phyloP scores from a whole-genome alignment of 2,888 invertebrate genomes.

The Stramonita haemastoma region DNA sequence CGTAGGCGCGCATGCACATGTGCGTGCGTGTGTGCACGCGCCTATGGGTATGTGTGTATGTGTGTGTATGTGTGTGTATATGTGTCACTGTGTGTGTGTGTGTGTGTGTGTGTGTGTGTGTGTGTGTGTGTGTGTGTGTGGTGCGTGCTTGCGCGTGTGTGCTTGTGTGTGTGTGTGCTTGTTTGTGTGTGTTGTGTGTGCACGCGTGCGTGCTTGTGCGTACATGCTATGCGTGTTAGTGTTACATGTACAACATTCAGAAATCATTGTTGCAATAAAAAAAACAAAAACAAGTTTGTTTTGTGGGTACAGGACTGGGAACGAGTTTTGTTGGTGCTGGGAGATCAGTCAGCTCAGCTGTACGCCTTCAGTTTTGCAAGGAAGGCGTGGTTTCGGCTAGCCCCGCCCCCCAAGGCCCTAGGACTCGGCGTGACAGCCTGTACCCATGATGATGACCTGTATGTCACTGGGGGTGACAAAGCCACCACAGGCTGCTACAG shows the following conservation, averaged over 20 bases:
- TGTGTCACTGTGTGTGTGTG: too few relatives aligned
- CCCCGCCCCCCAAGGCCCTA: conserved; percentile 31
- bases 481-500: conserved; percentile 20
- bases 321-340: conserved; percentile 38
- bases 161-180: background rate
- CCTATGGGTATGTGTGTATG: background rate
- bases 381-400: conserved; percentile 29
- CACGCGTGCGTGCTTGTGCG: too few relatives aligned
- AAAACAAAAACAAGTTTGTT: too few relatives aligned
- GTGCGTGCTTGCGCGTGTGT: too few relatives aligned
- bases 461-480: conserved; percentile 32
- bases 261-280: too few relatives aligned
- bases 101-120: conserved; percentile 19
- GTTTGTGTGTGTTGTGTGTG: too few relatives aligned
- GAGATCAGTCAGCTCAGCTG: conserved; percentile 35
- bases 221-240: too few relatives aligned
- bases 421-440: conserved; percentile 41
- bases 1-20: background rate
- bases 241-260: too few relatives aligned
- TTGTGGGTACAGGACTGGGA: conserved; percentile 25
- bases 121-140: background rate
- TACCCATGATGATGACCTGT: conserved; percentile 32
- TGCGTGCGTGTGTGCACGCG: background rate
- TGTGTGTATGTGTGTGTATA: conserved; percentile 9
- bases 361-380: conserved; percentile 37